Evolutionary conservation across 2,113 vertebrate genomes (phyloP), one percentile per base, ranked within the genome.

Genomic region (Forbesichthys papilliferus): DNA sequence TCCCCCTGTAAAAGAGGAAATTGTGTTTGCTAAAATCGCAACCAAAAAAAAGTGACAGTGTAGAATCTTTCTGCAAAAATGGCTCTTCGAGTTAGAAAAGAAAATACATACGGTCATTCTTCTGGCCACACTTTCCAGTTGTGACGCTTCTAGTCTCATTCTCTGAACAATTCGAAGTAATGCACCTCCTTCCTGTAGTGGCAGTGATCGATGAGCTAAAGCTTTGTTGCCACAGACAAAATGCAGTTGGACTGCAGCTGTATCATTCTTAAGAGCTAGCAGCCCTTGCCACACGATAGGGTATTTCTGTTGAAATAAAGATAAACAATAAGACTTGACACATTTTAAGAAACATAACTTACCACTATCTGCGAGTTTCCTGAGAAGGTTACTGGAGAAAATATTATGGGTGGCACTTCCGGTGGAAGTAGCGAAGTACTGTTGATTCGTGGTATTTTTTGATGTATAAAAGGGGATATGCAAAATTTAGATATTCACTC

Each of bases 271-370:
- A 1, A 99, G 92, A 7, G 97, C 98, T 72, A 99, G 66, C 7
- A 98, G 91, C 61, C 98, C 98, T 94, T 99, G 98, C 98, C 98
- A 99, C 59, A 99, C 96, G 5, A 98, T 99, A 0, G 98, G 98
- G 80, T 99, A 98, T 87, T 97, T 98, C 98, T 99, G 93, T 78
- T 69, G 27, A 54, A 52, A 74, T n/a, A 53, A 59, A 46, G 6
- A 71, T 0, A 5, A n/a, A 0, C 59, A 59, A 20, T 64, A 68
- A 49, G 3, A 11, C 33, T 48, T 20, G 57, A 10, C 3, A 56
- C n/a, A 54, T 46, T 10, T 1, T 55, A 60, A 8, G 13, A 84
- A 48, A 69, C 12, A 59, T 76, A 27, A 42, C 36, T 42, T 42
- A 42, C 36, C 36, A 42, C 36, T 42, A 5, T 42, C 4, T 5